Base-by-base conservation (phyloP, 2,797 vertebrate genomes). In the Eulemur albifrons region DNA sequence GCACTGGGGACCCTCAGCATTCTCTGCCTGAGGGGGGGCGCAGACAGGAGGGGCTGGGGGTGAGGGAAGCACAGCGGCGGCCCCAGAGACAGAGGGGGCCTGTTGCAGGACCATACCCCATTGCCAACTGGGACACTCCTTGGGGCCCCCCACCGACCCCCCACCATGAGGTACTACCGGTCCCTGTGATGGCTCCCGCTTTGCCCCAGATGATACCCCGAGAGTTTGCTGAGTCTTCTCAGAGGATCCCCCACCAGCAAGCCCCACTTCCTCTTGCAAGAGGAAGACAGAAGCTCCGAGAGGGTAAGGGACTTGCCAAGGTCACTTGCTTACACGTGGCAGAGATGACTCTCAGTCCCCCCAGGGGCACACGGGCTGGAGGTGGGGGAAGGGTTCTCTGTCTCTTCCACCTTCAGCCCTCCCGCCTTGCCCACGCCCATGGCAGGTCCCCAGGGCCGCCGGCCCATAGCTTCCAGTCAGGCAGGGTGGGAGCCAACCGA, bases 161-260 rank as follows among this genome's bases (percentile, higher is more conserved):
- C 25, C 43, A 17, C 7, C 10, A 0, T 0, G 3, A 75, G 65
- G 15, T 15, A 43, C 21, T 0, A 17, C 67, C 0, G 18, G 0
- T 35, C n/a, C 43, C 77, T 1, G 20, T 5, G 48, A 5, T 1
- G 59, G 40, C 14, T 7, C 7, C 4, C 1, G 5, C 48, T 59
- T n/a, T 18, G 17, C 32, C 21, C 35, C 1, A 4, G 5, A 18
- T 27, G 59, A 69, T 0, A 0, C 80, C 45, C 30, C 0, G 9
- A 40, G 18, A 17, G 14, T 0, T 7, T 8, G 59, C n/a, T 15
- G 43, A 35, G 2, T 2, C 4, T 1, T 30, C 45, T 13, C 15
- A 9, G 21, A 11, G 59, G 12, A 23, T 38, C 25, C 25, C 52
- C 43, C 40, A 35, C 35, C 81, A 0, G 8, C 0, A 0, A 48